phyloP scores from a whole-genome alignment of 2,888 invertebrate species.

The Steinernema scapterisci region DNA sequence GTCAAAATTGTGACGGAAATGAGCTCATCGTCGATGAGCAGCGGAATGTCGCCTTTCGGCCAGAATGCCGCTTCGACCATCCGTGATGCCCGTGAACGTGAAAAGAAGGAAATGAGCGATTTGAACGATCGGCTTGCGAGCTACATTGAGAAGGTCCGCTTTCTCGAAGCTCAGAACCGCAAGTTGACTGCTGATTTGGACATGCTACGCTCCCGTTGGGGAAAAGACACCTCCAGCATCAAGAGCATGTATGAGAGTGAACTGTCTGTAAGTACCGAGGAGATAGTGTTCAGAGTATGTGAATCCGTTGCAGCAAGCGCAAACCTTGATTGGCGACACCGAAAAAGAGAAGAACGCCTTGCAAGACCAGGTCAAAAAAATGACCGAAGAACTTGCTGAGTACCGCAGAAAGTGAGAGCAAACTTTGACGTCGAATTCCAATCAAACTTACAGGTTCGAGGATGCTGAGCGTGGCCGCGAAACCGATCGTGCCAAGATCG shows the following conservation, averaged over 20 bases:
- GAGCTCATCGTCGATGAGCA: slow-evolving; percentile 44
- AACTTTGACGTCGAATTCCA: not conserved
- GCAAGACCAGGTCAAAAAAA: slow-evolving; percentile 49
- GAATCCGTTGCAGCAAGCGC: slow-evolving; percentile 40
- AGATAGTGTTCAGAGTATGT: not conserved
- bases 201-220: slow-evolving; percentile 60
- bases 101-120: slow-evolving; percentile 71
- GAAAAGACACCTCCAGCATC: slow-evolving; percentile 63
- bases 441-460: slow-evolving; percentile 59
- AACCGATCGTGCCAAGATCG: slow-evolving; percentile 69
- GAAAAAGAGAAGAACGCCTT: slow-evolving; percentile 38
- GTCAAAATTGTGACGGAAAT: slow-evolving; percentile 67
- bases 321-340: slow-evolving; percentile 47
- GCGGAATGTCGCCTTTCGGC: slow-evolving; percentile 53
- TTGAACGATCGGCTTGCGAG: slow-evolving; percentile 70
- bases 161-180: slow-evolving; percentile 68
- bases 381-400: slow-evolving; percentile 52
- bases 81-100: slow-evolving; percentile 68
- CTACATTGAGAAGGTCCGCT: slow-evolving; percentile 59
- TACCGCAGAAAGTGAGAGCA: slow-evolving; percentile 50
- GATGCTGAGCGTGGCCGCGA: slow-evolving; percentile 61
- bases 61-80: slow-evolving; percentile 68
- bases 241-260: slow-evolving; percentile 56
- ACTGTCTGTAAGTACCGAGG: slow-evolving; percentile 41
- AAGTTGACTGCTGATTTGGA: slow-evolving; percentile 67